Evolutionary conservation across 2,797 vertebrate genomes (phyloP).

Genomic region (Lindbergichthys nudifrons): DNA sequence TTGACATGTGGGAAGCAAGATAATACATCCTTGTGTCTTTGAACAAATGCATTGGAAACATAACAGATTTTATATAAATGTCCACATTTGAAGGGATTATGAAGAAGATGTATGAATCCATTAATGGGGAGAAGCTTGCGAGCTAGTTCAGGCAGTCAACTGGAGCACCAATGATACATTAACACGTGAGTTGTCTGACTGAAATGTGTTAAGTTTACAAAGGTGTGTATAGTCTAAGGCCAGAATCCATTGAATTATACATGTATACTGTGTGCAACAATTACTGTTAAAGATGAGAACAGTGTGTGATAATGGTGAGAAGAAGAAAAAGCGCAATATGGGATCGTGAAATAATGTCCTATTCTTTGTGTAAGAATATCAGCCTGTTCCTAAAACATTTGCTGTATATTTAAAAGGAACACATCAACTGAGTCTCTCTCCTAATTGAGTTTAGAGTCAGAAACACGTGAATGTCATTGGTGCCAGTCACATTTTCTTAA

Average conservation of each 20-base stretch:
- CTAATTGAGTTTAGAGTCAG: constrained; percentile 60
- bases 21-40: background rate
- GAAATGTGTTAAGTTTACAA: background rate
- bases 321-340: background rate
- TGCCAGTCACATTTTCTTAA: constrained; percentile 65
- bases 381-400: constrained; percentile 3
- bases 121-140: background rate
- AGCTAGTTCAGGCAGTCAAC: too few species aligned
- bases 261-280: constrained; percentile 3
- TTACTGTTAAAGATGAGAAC: constrained; percentile 1
- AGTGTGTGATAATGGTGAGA: background rate
- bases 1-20: background rate
- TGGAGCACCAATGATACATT: too few species aligned
- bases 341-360: background rate
- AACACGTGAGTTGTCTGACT: background rate
- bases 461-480: constrained; percentile 59
- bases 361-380: background rate
- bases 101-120: background rate
- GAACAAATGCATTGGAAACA: background rate
- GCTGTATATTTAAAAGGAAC: constrained; percentile 11
- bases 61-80: background rate
- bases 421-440: constrained; percentile 20
- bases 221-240: background rate
- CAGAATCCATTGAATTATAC: background rate
- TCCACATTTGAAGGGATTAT: background rate